Evolutionary conservation across 2,888 invertebrate genomes (phyloP), one percentile per base, ranked within the genome.

Genomic region (Flexamia atlantica): DNA sequence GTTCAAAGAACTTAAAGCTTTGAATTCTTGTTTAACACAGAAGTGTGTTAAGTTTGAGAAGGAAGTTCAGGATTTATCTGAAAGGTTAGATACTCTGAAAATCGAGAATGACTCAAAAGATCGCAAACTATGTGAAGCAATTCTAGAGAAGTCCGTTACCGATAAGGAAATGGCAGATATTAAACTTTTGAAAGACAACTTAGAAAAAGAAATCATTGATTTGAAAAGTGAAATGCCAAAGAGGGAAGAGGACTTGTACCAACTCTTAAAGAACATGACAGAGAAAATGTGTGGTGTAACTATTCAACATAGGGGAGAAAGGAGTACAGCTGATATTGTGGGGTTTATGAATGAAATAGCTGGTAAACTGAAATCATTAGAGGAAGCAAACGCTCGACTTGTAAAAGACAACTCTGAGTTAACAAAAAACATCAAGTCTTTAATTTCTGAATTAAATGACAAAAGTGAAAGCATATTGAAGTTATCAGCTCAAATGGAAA

Each of bases 51-150:
- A 50, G 25, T 36, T 83, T 40, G 83, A 84, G 42, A 46, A 79
- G 57, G 74, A 83, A 68, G 46, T 80, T 10, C 60, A 46, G 20
- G 84, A 83, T 36, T 46, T 80, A 60, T 68, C 64, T 57, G 82
- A 84, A 25, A 76, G 68, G n/a, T 82, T 40, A 14, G 83, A 79
- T 84, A 17, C 36, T 25, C 85, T 88, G 17, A 84, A 89, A 46
- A 88, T 88, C 70, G 88, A 88, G 74, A 88, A 89, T 30, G 83
- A 86, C 64, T 83, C 85, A 14, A 86, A 86, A 64, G 86, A 86
- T 68, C 85, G 86, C 40, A 87, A 86, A 81, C 85, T 86, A 64
- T 85, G 83, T 80, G 86, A 86, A 46, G 70, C 86, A 72, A 85
- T 85, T 57, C 84, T 86, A 84, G 87, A 86, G 82, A 84, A 84